Evolutionary conservation across 2,888 invertebrate species (phyloP), one percentile per base, ranked within the genome.

Genomic region (Luperina testacea): DNA sequence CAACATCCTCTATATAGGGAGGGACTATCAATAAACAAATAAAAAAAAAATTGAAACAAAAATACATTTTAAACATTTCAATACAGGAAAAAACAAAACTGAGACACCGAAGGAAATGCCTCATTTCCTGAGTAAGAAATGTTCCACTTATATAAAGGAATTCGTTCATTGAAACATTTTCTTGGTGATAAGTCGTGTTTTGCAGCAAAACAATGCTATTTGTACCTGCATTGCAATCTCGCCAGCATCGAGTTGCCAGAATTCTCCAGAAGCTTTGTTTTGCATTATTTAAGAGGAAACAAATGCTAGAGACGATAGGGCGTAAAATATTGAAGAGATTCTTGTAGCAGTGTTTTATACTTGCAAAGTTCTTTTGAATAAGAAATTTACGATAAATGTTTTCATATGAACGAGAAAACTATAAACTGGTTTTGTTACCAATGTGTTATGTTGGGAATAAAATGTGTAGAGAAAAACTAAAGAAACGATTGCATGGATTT

Each of bases 201-300:
- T 64, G 67, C 27, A 45, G 24, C 48, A 75, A 68, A 5, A 71
- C 69, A 81, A 72, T 24, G 24, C 15, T 42, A 48, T 83, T 76
- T 71, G 70, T 76, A 77, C 70, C 85, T 81, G 85, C 81, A 85
- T 72, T 69, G 48, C 80, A 72, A 84, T 73, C 27, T 65, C 53
- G 51, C n/a, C 32, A 57, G 17, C n/a, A n/a, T n/a, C 17, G 38
- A 51, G 57, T 24, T 32, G 27, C 70, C 42, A 61, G 67, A 75
- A 73, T 57, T 32, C 65, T 74, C 48, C 1, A 59, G 61, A 59
- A 61, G 48, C 8, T 20, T 24, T 48, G 65, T 45, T 42, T 69
- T 63, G 63, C 72, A 81, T 81, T 78, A 38, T 76, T 32, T 53
- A 61, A 17, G 15, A 38, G 64, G 53, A 64, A 84, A 84, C 61